Conservation (phyloP, 2,797 vertebrate species). For the Alauda arvensis region DNA sequence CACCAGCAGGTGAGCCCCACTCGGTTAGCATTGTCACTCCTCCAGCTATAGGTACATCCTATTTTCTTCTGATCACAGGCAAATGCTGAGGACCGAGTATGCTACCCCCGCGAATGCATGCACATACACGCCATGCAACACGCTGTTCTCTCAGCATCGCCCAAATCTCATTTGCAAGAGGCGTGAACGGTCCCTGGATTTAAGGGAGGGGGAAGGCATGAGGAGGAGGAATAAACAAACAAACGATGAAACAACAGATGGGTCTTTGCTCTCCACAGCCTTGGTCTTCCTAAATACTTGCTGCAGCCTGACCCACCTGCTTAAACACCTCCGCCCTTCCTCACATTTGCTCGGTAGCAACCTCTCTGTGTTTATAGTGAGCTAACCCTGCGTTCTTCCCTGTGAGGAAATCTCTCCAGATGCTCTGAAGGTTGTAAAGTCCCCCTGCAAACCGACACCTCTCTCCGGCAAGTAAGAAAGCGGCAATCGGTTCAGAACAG, state of each 20-base stretch:
- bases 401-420: background rate
- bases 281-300: background rate
- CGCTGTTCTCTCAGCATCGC: slow-evolving; percentile 38
- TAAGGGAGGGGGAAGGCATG: background rate
- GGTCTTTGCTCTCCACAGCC: background rate
- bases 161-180: slow-evolving; percentile 49
- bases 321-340: background rate
- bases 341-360: background rate
- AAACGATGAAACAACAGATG: slow-evolving; percentile 43
- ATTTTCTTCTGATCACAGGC: slow-evolving; percentile 32
- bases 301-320: slow-evolving; percentile 33
- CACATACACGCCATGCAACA: slow-evolving; percentile 19
- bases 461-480: background rate
- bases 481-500: background rate
- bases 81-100: background rate
- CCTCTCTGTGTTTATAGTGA: background rate
- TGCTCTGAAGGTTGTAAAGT: background rate
- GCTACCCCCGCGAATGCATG: slow-evolving; percentile 10
- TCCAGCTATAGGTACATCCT: slow-evolving; percentile 46
- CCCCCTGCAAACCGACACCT: background rate
- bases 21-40: slow-evolving; percentile 25
- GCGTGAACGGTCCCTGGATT: slow-evolving; percentile 39
- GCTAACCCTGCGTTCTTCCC: background rate
- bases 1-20: slow-evolving; percentile 51
- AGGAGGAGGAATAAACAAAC: slow-evolving; percentile 42